phyloP scores from a whole-genome alignment of 2,888 invertebrate species.

The Amphimallon solstitiale region DNA sequence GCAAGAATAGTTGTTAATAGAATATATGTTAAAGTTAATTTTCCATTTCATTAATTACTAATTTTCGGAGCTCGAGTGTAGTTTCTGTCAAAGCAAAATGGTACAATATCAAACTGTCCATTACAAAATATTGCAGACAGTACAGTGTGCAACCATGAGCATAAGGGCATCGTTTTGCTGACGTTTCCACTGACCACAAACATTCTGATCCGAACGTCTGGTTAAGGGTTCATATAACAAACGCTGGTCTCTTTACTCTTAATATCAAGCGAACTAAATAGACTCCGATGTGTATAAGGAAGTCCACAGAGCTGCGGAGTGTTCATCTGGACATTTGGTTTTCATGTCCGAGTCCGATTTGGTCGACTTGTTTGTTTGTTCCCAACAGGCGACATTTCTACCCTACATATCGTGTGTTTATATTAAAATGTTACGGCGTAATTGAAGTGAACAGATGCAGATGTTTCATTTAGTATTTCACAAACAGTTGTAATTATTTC shows the following conservation, averaged over 20 bases:
- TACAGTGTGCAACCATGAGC: slow-evolving; percentile 14
- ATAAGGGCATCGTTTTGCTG: slow-evolving; percentile 25
- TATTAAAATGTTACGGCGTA: slow-evolving; percentile 39
- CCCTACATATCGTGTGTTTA: slow-evolving; percentile 1
- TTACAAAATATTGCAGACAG: slow-evolving; percentile 33
- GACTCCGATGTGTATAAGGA: slow-evolving; percentile 21
- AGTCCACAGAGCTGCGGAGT: slow-evolving; percentile 24
- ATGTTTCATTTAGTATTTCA: slow-evolving; percentile 38
- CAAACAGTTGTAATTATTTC: slow-evolving; percentile 24
- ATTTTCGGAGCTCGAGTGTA: slow-evolving; percentile 11
- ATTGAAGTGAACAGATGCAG: slow-evolving; percentile 40
- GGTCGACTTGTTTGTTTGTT: slow-evolving; percentile 23
- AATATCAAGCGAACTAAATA: slow-evolving; percentile 19
- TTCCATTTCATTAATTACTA: slow-evolving; percentile 29
- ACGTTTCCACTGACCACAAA: slow-evolving; percentile 38
- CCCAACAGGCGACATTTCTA: slow-evolving; percentile 29
- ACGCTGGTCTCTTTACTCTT: background rate
- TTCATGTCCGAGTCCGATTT: slow-evolving; percentile 2
- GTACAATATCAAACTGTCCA: slow-evolving; percentile 40
- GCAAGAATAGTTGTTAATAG: too few relatives aligned
- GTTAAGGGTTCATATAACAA: slow-evolving; percentile 24
- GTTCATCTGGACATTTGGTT: slow-evolving; percentile 32
- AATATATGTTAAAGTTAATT: too few relatives aligned
- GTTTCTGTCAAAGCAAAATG: slow-evolving; percentile 39
- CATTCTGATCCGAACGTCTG: slow-evolving; percentile 26